Evolutionary conservation across 2,113 vertebrate genomes (phyloP), one percentile per base, ranked within the genome.

Genomic region (Apteryx owenii): DNA sequence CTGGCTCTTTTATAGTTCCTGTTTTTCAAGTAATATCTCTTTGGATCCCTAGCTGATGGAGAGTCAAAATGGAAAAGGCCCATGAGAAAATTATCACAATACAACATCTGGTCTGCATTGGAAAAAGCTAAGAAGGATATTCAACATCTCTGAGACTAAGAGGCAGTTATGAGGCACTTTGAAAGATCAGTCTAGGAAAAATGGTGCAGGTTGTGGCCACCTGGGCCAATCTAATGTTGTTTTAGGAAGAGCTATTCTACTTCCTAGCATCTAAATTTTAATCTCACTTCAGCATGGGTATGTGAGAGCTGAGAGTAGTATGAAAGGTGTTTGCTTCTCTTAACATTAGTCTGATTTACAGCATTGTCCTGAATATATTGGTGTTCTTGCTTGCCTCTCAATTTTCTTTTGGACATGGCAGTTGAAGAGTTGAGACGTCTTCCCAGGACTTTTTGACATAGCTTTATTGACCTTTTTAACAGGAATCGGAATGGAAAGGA

Each of bases 91-190:
- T 95, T 97, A 95, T 95, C 96, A 68, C 90, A 97, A 33, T 81
- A 78, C 90, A 97, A 96, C 96, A 97, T 97, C 97, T 97, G 97
- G 92, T 96, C 92, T 97, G 88, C 83, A 61, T 92, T 97, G 96
- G 90, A 90, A 97, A 97, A 91, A 95, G 80, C 85, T 75, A 92
- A 94, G 93, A 91, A 94, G 94, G 88, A 95, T 88, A 83, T 78
- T 92, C 92, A 92, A 38, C 92, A 76, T 97, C 90, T 96, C 83
- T 65, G 92, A 94, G 90, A 88, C 79, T 0, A 0, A 88, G 69
- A 73, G 65, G 76, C 88, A 90, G 90, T 73, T 90, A 65, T 73
- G 58, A 96, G 79, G 71, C 82, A 81, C 72, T 88, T 86, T 75
- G 77, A 89, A 95, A 94, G 46, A 33, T 76, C 84, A 94, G 65